Evolutionary conservation across 1,140 invertebrate genomes (phyloP), one percentile per base, ranked within the genome.

Genomic region (Drosophila ohnishii): DNA sequence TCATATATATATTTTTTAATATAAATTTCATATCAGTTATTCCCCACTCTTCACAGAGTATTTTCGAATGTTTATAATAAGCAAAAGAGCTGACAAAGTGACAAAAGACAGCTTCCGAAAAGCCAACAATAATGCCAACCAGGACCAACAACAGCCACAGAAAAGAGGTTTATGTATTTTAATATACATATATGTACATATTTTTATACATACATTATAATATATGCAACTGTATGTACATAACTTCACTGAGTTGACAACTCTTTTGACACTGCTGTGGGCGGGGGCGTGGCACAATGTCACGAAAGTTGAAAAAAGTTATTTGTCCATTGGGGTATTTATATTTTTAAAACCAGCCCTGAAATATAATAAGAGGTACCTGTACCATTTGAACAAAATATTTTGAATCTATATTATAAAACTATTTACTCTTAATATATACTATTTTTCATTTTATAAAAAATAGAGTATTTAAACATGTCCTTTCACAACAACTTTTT

Each of bases 131-230:
- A 47, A 70, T 37, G 32, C 14, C 66, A 66, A 34, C 22, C 22
- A 37, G 6, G 8, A 37, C 22, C 28, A 71, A 39, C 44, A 45
- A 34, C 16, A 51, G 40, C 40, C 53, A 73, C 66, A 73, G 35
- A 61, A 82, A 82, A 83, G 59, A 59, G 75, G 60, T 40, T 63
- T 72, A 58, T 40, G 35, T 39, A 67, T 22, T 22, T 44, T n/a
- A 51, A 48, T 44, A 44, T 42, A 10, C 6, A 34, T 65, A 34
- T 37, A 53, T 22, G 8, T 37, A 45, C 7, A 11, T 30, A 47
- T n/a, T 11, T 58, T 19, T 45, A 35, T 34, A 28, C 11, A 25
- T 53, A 28, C 25, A 30, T 16, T 5, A 67, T 34, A 19, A 42
- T 40, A 8, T 22, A 63, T 64, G 16, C 13, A 32, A 30, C n/a